phyloP scores from a whole-genome alignment of 2,888 invertebrate genomes.

The Pandemis cinnamomeana region DNA sequence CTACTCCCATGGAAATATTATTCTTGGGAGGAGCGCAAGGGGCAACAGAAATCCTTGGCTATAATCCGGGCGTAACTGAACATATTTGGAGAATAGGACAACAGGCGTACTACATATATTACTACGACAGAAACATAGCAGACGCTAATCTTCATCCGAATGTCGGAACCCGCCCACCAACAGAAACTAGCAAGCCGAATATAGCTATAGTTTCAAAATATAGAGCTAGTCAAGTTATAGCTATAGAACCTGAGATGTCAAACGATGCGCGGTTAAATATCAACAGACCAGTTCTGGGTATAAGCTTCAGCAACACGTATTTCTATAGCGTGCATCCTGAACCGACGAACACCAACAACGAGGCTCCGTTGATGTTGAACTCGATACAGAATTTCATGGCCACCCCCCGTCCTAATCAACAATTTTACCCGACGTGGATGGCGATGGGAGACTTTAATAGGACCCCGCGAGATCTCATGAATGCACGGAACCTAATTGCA shows the following conservation, averaged over 20 bases:
- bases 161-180: background rate
- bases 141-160: background rate
- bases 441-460: background rate
- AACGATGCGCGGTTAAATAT: background rate
- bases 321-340: background rate
- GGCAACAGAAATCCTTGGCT: background rate
- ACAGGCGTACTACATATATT: background rate
- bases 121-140: background rate
- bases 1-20: background rate
- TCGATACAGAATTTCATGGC: background rate
- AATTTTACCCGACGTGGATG: background rate
- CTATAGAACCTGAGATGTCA: background rate
- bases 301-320: background rate
- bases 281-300: background rate
- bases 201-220: slow-evolving; percentile 2
- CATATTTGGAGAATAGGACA: slow-evolving; percentile 6
- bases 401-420: background rate
- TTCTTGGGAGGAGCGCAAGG: background rate
- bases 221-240: background rate
- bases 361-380: background rate
- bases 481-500: background rate
- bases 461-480: background rate
- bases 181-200: background rate
- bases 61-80: background rate
- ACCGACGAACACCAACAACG: background rate